phyloP scores from a whole-genome alignment of 2,888 invertebrate genomes.

The Apodemia zela region DNA sequence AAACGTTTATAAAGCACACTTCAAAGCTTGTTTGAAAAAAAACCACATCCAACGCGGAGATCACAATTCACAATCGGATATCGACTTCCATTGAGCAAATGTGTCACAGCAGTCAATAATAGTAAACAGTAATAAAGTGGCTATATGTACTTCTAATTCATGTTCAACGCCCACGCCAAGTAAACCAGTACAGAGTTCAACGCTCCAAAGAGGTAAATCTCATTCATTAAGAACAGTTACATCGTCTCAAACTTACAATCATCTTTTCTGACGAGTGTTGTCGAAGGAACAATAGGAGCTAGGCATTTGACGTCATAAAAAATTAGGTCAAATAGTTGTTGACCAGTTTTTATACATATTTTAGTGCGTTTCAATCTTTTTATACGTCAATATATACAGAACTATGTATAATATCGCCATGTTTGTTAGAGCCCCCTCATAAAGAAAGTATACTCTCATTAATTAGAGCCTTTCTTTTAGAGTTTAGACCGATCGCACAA shows the following conservation, averaged over 20 bases:
- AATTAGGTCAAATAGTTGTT: slow-evolving; percentile 40
- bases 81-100: neutral
- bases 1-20: too few species aligned
- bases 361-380: neutral
- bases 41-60: neutral
- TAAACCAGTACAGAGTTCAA: slow-evolving; percentile 71
- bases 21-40: neutral
- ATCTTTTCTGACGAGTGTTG: slow-evolving; percentile 45
- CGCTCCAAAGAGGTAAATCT: slow-evolving; percentile 66
- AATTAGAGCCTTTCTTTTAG: too few species aligned
- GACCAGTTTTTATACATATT: neutral
- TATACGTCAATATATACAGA: too few species aligned
- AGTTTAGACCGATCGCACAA: too few species aligned
- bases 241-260: slow-evolving; percentile 13
- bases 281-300: slow-evolving; percentile 30
- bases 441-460: too few species aligned
- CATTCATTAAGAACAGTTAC: slow-evolving; percentile 59
- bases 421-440: too few species aligned
- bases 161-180: slow-evolving; percentile 56
- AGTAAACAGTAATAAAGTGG: slow-evolving; percentile 30
- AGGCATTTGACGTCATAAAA: slow-evolving; percentile 53
- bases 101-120: slow-evolving; percentile 7
- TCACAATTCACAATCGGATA: neutral
- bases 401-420: too few species aligned
- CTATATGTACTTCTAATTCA: slow-evolving; percentile 42